Conservation (phyloP, 1,140 invertebrate species). For the Daktulosphaira vitifoliae region DNA sequence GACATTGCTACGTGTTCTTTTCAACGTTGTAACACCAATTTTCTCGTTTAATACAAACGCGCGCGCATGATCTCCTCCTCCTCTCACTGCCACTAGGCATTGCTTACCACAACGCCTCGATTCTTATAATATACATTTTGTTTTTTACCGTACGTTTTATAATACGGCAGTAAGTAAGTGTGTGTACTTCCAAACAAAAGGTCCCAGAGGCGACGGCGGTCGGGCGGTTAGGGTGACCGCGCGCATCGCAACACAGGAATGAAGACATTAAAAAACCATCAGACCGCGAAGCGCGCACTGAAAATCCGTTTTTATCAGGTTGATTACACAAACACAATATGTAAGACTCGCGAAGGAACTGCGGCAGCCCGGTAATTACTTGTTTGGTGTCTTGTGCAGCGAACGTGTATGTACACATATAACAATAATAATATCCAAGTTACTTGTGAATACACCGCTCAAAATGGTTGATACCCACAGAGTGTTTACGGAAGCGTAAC, state of each 20-base stretch:
- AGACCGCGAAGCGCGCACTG: conserved; percentile 32
- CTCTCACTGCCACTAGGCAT: not conserved
- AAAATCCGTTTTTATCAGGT: conserved; percentile 33
- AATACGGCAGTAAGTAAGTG: conserved; percentile 3
- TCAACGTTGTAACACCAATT: conserved; percentile 34
- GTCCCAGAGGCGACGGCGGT: not conserved
- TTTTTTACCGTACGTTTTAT: conserved; percentile 5
- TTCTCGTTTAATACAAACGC: conserved; percentile 30
- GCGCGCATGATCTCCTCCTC: conserved; percentile 13
- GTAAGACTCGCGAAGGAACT: not conserved
- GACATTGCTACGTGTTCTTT: conserved; percentile 24
- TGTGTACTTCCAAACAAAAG: conserved; percentile 19
- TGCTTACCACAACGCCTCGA: too few relatives aligned
- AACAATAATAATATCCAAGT: conserved; percentile 7
- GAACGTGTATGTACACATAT: not conserved
- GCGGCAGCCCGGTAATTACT: conserved; percentile 21
- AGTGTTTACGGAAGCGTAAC: conserved; percentile 33
- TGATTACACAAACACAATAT: conserved; percentile 34
- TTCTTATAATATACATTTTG: conserved; percentile 8
- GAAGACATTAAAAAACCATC: conserved; percentile 33
- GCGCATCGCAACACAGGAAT: not conserved
- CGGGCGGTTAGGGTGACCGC: not conserved
- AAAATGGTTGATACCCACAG: not conserved
- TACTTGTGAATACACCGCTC: conserved; percentile 8
- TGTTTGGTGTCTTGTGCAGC: conserved; percentile 22